Evolutionary conservation across 2,888 invertebrate genomes (phyloP).

Genomic region (Mesochorus sp.): DNA sequence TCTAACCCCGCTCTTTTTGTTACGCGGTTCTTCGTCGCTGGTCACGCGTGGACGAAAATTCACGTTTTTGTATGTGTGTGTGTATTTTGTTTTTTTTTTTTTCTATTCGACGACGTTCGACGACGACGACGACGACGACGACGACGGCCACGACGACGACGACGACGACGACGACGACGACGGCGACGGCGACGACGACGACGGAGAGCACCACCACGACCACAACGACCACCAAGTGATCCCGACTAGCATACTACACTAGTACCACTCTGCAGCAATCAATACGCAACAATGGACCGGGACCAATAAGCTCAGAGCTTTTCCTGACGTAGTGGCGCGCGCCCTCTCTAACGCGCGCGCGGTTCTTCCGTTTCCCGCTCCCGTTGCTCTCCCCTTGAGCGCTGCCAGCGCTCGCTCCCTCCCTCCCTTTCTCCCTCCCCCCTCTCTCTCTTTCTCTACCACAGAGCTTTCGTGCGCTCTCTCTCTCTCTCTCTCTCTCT

Average conservation of each 20-base stretch:
- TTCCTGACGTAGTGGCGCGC: conserved; percentile 79
- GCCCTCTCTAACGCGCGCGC: conserved; percentile 66
- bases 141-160: background rate
- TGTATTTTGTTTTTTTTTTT: too few relatives aligned
- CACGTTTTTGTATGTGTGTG: too few relatives aligned
- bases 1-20: conserved; percentile 61
- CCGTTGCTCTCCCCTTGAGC: conserved; percentile 7
- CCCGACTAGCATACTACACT: conserved; percentile 77
- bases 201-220: conserved; percentile 68
- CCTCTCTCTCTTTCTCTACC: background rate
- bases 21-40: conserved; percentile 16
- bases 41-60: conserved; percentile 31
- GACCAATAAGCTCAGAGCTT: conserved; percentile 82
- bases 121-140: conserved; percentile 7
- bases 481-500: background rate
- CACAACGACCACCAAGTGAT: conserved; percentile 77
- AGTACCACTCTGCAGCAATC: conserved; percentile 78
- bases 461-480: background rate
- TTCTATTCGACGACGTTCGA: conserved; percentile 5
- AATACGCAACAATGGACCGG: conserved; percentile 82
- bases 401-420: background rate
- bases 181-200: conserved; percentile 72
- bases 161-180: conserved; percentile 54
- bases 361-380: conserved; percentile 42
- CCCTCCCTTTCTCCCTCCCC: background rate